A percentile compares a stretch with the other conserved stretches of the same genome.
Evolutionary conservation across 2,888 invertebrate genomes (phyloP).

Genomic region (Spialia ferax): DNA sequence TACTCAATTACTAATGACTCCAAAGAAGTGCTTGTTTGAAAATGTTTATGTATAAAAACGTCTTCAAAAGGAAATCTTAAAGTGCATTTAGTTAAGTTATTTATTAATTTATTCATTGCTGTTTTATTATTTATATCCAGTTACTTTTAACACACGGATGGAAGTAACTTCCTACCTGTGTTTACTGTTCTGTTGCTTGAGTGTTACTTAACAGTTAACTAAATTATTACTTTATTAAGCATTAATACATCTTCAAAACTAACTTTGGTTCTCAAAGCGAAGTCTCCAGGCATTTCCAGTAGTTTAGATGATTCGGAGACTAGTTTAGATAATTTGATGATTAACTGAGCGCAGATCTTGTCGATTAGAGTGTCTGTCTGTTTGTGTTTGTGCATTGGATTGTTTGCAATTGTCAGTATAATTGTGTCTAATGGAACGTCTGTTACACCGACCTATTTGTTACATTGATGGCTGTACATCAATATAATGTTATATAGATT

Average conservation of each 20-base stretch:
- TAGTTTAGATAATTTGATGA: conserved; percentile 20
- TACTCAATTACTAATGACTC: conserved; percentile 23
- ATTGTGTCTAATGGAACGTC: conserved; percentile 9
- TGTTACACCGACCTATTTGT: conserved; percentile 10
- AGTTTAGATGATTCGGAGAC: background rate
- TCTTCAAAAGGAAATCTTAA: background rate
- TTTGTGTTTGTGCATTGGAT: conserved; percentile 25
- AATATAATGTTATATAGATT: background rate
- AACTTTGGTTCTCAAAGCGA: conserved; percentile 23
- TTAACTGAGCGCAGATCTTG: conserved; percentile 17
- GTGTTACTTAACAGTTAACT: background rate
- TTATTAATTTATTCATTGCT: background rate
- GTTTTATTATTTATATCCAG: too few relatives aligned
- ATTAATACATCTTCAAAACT: background rate
- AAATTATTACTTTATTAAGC: background rate
- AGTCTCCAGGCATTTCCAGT: conserved; percentile 13
- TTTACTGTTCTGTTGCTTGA: too few relatives aligned
- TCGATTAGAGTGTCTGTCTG: conserved; percentile 16
- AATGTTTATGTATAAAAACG: conserved; percentile 13
- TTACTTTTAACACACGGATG: too few relatives aligned
- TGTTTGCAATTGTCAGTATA: conserved; percentile 10
- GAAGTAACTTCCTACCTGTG: too few relatives aligned
- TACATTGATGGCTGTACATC: conserved; percentile 1
- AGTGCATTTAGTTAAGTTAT: background rate
- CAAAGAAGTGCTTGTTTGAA: conserved; percentile 3